These are phyloP conservation scores for Melanogrammus aeglefinus DNA, from an alignment of 2,797 vertebrate species.

Conservation along the genomic window DNA sequence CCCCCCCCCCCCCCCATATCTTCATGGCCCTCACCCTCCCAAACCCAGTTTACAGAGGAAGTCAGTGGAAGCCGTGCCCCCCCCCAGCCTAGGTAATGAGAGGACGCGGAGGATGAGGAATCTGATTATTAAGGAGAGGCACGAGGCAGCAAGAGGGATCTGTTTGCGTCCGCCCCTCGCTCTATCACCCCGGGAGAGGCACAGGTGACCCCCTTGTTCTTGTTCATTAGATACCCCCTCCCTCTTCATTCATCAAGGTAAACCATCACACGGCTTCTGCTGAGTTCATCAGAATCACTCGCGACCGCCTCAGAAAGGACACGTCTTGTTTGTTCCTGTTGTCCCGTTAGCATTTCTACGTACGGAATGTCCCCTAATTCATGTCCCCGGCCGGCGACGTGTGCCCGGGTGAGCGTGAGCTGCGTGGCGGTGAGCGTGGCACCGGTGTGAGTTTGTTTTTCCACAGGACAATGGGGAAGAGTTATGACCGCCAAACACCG, in stretches of 20 bases:
- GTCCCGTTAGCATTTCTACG: constrained; percentile 59
- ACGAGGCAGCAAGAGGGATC: constrained; percentile 99
- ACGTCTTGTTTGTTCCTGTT: constrained; percentile 56
- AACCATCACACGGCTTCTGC: constrained; percentile 87
- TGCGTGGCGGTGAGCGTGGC: constrained; percentile 16
- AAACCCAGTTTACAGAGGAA: constrained; percentile 73
- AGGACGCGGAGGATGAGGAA: constrained; percentile 89
- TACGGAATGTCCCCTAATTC: constrained; percentile 63
- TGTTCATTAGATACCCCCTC: constrained; percentile 94
- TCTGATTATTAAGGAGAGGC: constrained; percentile 98
- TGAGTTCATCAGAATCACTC: constrained; percentile 87
- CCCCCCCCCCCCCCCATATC: too few species aligned
- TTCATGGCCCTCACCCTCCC: constrained; percentile 44
- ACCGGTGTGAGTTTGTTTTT: constrained; percentile 27
- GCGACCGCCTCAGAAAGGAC: constrained; percentile 83
- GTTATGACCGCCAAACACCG: constrained; percentile 59
- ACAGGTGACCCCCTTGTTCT: constrained; percentile 90
- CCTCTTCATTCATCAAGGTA: constrained; percentile 87
- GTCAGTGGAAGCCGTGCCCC: constrained; percentile 79
- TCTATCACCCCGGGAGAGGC: constrained; percentile 87
- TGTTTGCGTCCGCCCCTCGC: constrained; percentile 79
- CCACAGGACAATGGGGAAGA: constrained; percentile 64
- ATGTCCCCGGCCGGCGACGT: constrained; percentile 49
- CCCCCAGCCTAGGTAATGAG: constrained; percentile 97
- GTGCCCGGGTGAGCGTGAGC: constrained; percentile 55